Conservation (phyloP, 2,113 vertebrate genomes). For the Mesoclemmys tuberculata region DNA sequence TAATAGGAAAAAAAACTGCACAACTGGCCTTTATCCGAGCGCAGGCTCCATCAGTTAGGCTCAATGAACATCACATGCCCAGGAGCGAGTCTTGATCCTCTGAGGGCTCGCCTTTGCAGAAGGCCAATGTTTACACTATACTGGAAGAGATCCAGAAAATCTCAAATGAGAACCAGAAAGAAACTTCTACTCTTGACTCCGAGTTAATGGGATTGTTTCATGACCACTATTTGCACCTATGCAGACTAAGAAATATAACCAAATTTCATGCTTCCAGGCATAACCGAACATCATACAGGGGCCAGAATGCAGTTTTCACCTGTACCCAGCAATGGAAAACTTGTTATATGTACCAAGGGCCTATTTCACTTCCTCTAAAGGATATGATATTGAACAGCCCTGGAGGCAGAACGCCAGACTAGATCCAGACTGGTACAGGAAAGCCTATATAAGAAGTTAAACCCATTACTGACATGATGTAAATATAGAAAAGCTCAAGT, state of each 20-base stretch:
- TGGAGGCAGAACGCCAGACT: neutral
- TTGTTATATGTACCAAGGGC: neutral
- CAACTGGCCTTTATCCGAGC: slow-evolving; percentile 70
- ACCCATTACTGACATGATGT: neutral
- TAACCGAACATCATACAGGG: neutral
- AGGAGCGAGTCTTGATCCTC: slow-evolving; percentile 66
- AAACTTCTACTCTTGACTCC: neutral
- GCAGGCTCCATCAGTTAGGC: slow-evolving; percentile 60
- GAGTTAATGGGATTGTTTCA: slow-evolving; percentile 20
- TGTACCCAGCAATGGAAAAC: neutral
- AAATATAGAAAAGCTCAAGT: neutral
- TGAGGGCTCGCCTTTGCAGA: slow-evolving; percentile 59
- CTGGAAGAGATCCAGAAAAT: slow-evolving; percentile 75
- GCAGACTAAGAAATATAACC: neutral
- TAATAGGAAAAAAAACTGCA: slow-evolving; percentile 62
- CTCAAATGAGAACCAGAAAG: slow-evolving; percentile 64
- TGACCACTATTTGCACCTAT: neutral
- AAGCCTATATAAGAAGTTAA: neutral
- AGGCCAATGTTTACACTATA: slow-evolving; percentile 63
- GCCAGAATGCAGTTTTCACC: neutral
- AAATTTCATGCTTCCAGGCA: neutral
- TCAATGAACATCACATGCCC: slow-evolving; percentile 64
- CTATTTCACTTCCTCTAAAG: neutral
- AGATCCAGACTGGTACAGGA: neutral
- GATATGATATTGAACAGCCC: neutral